phyloP scores from a whole-genome alignment of 2,113 vertebrate species.

The Australoheros scitulus region DNA sequence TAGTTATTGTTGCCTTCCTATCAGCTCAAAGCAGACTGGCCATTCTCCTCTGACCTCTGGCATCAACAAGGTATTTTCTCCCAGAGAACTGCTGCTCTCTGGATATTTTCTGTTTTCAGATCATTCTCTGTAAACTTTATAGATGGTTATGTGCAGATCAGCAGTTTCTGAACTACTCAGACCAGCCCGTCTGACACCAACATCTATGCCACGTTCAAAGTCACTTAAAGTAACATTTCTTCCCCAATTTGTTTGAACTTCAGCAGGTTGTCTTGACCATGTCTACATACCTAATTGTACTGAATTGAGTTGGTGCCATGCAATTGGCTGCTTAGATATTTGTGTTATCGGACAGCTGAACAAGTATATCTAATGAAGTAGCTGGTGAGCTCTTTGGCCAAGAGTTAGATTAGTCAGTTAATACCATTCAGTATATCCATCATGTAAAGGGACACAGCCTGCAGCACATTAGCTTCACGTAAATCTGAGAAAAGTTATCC shows the following conservation, averaged over 20 bases:
- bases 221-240: not conserved
- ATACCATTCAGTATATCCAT: not conserved
- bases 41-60: not conserved
- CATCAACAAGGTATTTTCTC: not conserved
- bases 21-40: not conserved
- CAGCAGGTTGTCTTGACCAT: rapidly evolving
- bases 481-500: not conserved
- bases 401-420: not conserved
- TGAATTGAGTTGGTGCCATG: not conserved
- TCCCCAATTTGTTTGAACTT: not conserved
- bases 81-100: not conserved
- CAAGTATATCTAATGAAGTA: not conserved
- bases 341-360: not conserved
- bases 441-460: not conserved
- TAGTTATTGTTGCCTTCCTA: not conserved
- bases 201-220: not conserved
- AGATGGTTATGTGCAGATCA: not conserved
- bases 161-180: not conserved
- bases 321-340: not conserved
- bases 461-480: not conserved
- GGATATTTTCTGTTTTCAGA: not conserved
- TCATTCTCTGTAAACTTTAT: not conserved
- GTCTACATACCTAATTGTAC: not conserved
- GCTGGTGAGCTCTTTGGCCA: not conserved
- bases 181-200: not conserved